Evolutionary conservation across 2,888 invertebrate genomes (phyloP).

Genomic region (Apamea crenata): DNA sequence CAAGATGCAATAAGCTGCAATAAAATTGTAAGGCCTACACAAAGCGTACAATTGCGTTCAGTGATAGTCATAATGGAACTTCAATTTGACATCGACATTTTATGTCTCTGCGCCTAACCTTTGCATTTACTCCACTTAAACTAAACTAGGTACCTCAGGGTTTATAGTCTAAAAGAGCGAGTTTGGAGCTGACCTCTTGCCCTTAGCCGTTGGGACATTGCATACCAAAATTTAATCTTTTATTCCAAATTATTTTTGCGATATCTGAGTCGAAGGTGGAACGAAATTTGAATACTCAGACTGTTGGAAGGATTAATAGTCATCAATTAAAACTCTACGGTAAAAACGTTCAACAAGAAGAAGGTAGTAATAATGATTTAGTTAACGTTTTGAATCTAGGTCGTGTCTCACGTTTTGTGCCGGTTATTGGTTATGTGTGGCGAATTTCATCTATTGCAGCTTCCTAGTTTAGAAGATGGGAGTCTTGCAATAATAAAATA

Average conservation of each 20-base stretch:
- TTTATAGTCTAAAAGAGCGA: conserved; percentile 23
- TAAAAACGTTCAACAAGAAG: conserved; percentile 55
- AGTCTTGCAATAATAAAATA: conserved; percentile 11
- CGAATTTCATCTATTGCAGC: conserved; percentile 47
- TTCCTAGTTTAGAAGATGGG: conserved; percentile 42
- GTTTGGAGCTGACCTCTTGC: conserved; percentile 3
- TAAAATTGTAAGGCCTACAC: not conserved
- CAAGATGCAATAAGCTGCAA: not conserved
- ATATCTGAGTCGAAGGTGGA: not conserved
- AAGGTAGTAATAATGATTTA: conserved; percentile 34
- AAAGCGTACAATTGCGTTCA: not conserved
- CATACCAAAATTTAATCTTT: not conserved
- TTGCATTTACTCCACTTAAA: conserved; percentile 27
- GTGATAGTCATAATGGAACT: conserved; percentile 19
- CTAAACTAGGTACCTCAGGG: not conserved
- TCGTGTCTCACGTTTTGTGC: conserved; percentile 61
- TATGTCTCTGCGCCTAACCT: conserved; percentile 32
- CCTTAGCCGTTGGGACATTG: not conserved
- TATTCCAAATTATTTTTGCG: not conserved
- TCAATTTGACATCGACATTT: conserved; percentile 32
- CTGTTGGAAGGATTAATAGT: conserved; percentile 7
- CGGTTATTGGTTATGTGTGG: conserved; percentile 51
- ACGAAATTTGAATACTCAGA: not conserved
- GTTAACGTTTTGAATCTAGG: conserved; percentile 50
- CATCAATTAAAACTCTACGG: conserved; percentile 30